Base-by-base conservation (phyloP, 2,888 invertebrate species). In the Drosophila helvetica region DNA sequence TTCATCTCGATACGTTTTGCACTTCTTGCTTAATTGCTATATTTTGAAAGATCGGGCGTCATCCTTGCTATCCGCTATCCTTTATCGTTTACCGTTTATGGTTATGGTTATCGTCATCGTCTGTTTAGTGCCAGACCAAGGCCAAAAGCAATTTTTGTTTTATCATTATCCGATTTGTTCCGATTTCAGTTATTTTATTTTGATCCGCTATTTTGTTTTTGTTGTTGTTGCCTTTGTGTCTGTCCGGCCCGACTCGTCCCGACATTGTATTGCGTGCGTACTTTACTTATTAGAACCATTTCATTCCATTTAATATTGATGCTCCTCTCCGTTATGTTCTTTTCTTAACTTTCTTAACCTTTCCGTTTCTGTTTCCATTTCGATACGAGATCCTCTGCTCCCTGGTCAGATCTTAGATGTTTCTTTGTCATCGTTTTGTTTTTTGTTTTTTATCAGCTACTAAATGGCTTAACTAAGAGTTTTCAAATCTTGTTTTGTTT, bases 391-490 rank as follows among this genome's bases (percentile, higher is more conserved):
- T 38, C 38, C 38, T 38, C 15, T 38, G n/a, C 38, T 38, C n/a
- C 38, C 38, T n/a, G n/a, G 38, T 15, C 15, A 38, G 15, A 38
- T 38, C 38, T 38, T 38, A 6, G n/a, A n/a, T 6, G 38, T 38
- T 18, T 45, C 52, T 45, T 19, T 67, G 48, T 18, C 22, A 8
- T 58, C 22, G 2, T 15, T 59, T 53, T 58, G 50, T 50, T 46
- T 22, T 53, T 61, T 22, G 22, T 38, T 50, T n/a, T 52, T 68
- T 73, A 75, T 77, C 73, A 79, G 64, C 86, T 86, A 86, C 80
- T 68, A 80, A 38, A 77, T 74, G 74, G 64, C 74, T 83, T 71
- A 80, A 75, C 74, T 84, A 80, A 86, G 75, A 84, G 57, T 72
- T 72, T 64, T 59, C 19, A 63, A 57, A 62, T 67, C 55, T 65